phyloP scores from a whole-genome alignment of 2,888 invertebrate genomes.

The Acrobasis consociella region DNA sequence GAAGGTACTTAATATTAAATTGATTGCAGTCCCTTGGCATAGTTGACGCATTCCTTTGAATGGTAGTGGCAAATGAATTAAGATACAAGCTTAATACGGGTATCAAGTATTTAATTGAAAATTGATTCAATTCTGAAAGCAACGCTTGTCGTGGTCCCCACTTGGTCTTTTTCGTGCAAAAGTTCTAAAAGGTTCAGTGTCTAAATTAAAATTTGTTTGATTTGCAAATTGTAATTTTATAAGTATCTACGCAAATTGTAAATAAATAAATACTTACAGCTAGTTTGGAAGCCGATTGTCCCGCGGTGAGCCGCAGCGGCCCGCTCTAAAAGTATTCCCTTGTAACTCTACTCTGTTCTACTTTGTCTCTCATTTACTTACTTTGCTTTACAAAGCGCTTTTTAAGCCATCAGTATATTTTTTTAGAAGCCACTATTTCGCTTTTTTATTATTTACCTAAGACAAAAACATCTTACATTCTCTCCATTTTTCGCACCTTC shows the following conservation, averaged over 20 bases:
- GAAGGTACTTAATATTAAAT: constrained; percentile 7
- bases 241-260: neutral
- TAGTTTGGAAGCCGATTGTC: constrained; percentile 10
- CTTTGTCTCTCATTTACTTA: constrained; percentile 42
- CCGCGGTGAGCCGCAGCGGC: constrained; percentile 35
- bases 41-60: constrained; percentile 11
- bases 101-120: too few species aligned
- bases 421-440: neutral
- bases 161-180: too few species aligned
- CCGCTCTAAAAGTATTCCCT: constrained; percentile 47
- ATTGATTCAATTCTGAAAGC: too few species aligned
- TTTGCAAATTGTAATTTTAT: too few species aligned
- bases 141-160: too few species aligned
- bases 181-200: too few species aligned
- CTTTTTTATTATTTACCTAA: too few species aligned
- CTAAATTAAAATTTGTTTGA: too few species aligned
- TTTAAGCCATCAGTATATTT: constrained; percentile 26
- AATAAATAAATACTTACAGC: too few species aligned
- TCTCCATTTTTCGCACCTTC: too few species aligned
- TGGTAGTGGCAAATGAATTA: neutral
- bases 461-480: too few species aligned
- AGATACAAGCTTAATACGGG: neutral
- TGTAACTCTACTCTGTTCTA: constrained; percentile 42
- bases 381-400: constrained; percentile 42
- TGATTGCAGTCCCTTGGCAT: constrained; percentile 12